phyloP scores from a whole-genome alignment of 2,113 vertebrate genomes.

The Promerops cafer region DNA sequence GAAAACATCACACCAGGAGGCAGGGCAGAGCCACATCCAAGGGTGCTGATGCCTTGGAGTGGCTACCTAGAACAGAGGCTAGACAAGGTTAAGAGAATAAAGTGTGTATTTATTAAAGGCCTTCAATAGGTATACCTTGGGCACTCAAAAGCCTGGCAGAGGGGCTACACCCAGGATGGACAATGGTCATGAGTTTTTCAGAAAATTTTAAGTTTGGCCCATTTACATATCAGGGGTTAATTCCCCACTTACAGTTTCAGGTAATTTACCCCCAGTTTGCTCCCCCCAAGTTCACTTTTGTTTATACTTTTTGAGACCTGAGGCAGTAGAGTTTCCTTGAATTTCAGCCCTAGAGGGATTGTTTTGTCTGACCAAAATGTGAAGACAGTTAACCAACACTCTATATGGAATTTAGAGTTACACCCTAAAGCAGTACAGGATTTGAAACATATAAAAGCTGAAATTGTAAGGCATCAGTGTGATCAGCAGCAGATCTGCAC shows the following conservation, averaged over 20 bases:
- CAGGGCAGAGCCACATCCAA: neutral
- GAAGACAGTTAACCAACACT: neutral
- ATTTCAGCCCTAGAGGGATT: neutral
- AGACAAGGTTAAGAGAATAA: neutral
- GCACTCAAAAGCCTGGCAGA: fast-evolving
- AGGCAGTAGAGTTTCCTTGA: neutral
- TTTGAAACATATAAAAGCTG: neutral
- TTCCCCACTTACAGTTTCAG: neutral
- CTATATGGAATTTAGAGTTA: too few relatives aligned
- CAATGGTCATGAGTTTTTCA: fast-evolving
- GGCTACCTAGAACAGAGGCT: neutral
- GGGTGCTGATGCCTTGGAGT: neutral
- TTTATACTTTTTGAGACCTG: neutral
- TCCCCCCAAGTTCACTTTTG: neutral
- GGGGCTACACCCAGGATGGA: neutral
- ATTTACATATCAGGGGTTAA: neutral
- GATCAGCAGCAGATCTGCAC: neutral
- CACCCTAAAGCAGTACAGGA: neutral
- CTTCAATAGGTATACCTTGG: fast-evolving
- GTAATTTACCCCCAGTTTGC: neutral
- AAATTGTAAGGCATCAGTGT: neutral
- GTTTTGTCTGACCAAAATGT: neutral
- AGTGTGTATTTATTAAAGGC: neutral
- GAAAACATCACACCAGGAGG: neutral
- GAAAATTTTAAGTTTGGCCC: neutral